Conservation (phyloP, 2,113 vertebrate genomes). For the Strix aluco region DNA sequence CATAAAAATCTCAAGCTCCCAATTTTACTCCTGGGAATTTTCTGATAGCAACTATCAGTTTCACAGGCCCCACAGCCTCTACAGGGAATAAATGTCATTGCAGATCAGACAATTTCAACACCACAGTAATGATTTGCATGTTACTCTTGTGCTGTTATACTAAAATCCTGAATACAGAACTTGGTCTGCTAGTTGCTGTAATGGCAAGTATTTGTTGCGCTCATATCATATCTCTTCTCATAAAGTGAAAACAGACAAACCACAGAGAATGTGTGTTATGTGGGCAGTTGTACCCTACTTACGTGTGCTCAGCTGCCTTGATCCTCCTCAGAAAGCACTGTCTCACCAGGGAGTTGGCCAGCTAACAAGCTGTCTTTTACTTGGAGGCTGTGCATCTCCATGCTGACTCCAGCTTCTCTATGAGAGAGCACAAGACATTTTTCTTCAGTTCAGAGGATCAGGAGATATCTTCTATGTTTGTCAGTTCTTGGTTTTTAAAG, state of each 20-base stretch:
- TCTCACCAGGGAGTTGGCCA: neutral
- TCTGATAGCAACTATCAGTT: neutral
- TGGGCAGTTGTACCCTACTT: neutral
- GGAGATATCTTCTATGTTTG: neutral
- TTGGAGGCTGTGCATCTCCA: neutral
- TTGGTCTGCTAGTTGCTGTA: neutral
- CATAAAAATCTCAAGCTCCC: neutral
- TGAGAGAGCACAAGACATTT: neutral
- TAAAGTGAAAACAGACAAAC: neutral
- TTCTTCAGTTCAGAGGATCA: neutral
- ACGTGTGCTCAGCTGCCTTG: neutral
- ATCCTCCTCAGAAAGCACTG: neutral
- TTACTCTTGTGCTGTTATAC: neutral
- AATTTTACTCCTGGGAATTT: neutral
- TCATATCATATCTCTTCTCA: neutral
- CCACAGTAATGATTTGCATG: neutral
- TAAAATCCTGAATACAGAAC: neutral
- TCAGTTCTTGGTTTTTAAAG: neutral
- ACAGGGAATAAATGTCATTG: neutral
- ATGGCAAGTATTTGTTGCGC: neutral
- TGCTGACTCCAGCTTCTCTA: neutral
- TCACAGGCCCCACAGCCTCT: neutral
- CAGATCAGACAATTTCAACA: neutral
- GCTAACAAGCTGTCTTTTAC: neutral
- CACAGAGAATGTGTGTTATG: neutral